A percentile compares a stretch with the other conserved stretches of the same genome.
Conservation (phyloP, 2,113 vertebrate genomes). For the Ailuropoda melanoleuca region DNA sequence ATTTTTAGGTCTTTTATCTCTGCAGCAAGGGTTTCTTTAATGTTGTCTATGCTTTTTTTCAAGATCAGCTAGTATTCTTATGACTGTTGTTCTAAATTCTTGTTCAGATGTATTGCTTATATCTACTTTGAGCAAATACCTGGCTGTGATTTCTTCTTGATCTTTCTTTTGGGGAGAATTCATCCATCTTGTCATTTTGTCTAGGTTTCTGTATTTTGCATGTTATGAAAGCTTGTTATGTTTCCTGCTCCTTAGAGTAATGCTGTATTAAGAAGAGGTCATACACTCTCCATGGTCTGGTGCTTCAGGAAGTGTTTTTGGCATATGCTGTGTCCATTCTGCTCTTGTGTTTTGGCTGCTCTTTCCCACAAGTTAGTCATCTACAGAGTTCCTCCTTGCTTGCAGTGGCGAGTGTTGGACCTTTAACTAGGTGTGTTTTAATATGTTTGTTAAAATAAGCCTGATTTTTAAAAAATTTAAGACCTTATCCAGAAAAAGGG, state of each 20-base stretch:
- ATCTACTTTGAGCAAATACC: not conserved
- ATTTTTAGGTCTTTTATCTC: not conserved
- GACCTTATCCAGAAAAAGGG: not conserved
- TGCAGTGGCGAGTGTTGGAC: not conserved
- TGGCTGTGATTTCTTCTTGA: not conserved
- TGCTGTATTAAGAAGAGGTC: not conserved
- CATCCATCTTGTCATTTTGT: not conserved
- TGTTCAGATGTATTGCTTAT: not conserved
- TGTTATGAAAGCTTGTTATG: not conserved
- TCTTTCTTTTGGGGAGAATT: not conserved
- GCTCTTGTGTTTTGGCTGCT: not conserved
- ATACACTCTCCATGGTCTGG: not conserved
- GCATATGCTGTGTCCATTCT: not conserved
- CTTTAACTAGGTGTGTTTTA: not conserved
- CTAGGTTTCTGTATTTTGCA: not conserved
- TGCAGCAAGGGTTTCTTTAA: not conserved
- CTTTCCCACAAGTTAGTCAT: not conserved
- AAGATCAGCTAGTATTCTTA: not conserved
- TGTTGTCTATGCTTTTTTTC: not conserved
- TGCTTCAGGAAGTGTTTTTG: not conserved
- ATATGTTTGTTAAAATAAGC: not conserved
- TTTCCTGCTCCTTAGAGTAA: not conserved
- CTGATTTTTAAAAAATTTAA: not conserved
- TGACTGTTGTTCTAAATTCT: not conserved
- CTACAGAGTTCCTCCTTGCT: not conserved